Base-by-base conservation (phyloP, 1,140 invertebrate species). In the Coenobita brevimanus region DNA sequence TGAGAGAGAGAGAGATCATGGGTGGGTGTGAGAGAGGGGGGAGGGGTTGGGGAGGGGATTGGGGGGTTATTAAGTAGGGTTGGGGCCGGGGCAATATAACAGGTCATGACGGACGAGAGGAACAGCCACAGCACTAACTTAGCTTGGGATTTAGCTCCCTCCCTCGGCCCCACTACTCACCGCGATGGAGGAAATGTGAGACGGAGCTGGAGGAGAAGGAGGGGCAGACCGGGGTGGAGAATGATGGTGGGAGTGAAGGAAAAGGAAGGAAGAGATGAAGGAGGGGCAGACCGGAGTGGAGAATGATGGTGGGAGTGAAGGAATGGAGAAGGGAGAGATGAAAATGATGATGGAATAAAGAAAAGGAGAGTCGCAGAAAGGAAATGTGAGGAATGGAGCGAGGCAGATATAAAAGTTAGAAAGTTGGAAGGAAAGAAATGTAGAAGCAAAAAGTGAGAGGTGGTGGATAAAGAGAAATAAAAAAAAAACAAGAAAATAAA, bases 41-140 rank as follows among this genome's bases (percentile, higher is more conserved):
- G n/a, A n/a, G n/a, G n/a, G n/a, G n/a, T n/a, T n/a, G n/a, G n/a
- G n/a, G n/a, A n/a, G n/a, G n/a, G n/a, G n/a, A n/a, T n/a, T 38
- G 38, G 71, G 1, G 24, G 69, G 85, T 87, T 87, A 87, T 81
- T 80, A 87, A 87, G 73, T 80, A 50, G 64, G 57, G 76, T 17
- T 17, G 17, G 46, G 17, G 43, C 60, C 78, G 46, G 24, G 50
- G 85, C 85, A 46, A 87, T 87, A 87, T 87, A 80, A 33, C 85
- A n/a, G 60, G 27, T 38, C 85, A 87, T 87, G 85, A 87, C 43
- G 67, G 43, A 87, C 15, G 67, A 30, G 43, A 57, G 85, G 78
- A 81, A 80, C 36, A 80, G 62, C 33, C 21, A 30, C 85, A 30
- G 24, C 30, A 73, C 27, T 81, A 80, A 73, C 41, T 73, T 69